A percentile compares a stretch with the other conserved stretches of the same genome.
Conservation (phyloP, 2,888 invertebrate species). For the Drosophila neoperkinsi region DNA sequence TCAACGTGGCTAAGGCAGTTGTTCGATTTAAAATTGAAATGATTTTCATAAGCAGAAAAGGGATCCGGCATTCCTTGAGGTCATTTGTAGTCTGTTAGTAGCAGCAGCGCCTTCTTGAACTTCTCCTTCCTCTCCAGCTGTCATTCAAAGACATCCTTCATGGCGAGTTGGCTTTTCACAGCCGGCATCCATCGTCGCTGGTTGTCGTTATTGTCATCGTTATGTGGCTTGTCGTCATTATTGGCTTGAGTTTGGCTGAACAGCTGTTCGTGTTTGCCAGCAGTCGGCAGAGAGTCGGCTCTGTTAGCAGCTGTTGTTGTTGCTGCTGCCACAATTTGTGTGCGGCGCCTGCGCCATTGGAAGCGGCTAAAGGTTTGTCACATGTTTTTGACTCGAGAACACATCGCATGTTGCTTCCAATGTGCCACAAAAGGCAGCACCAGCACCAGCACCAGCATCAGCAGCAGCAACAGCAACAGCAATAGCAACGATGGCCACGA, state of each 20-base stretch:
- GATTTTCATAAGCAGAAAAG: background rate
- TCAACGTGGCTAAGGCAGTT: background rate
- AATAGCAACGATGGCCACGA: slow-evolving; percentile 31
- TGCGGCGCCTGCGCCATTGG: slow-evolving; percentile 69
- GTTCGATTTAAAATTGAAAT: background rate
- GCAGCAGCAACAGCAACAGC: slow-evolving; percentile 25
- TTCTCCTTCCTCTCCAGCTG: background rate
- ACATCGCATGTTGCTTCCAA: slow-evolving; percentile 69
- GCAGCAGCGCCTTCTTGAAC: background rate
- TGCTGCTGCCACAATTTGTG: slow-evolving; percentile 9
- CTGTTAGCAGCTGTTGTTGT: slow-evolving; percentile 69
- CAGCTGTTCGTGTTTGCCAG: slow-evolving; percentile 56
- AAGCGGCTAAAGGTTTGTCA: slow-evolving; percentile 63
- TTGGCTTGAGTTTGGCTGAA: slow-evolving; percentile 21
- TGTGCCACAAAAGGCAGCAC: slow-evolving; percentile 69
- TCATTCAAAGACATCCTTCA: background rate
- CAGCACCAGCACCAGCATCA: slow-evolving; percentile 27
- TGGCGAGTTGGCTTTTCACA: background rate
- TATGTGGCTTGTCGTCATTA: slow-evolving; percentile 12
- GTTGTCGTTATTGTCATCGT: slow-evolving; percentile 16
- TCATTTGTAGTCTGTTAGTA: background rate
- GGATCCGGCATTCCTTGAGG: background rate
- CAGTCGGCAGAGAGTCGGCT: slow-evolving; percentile 43
- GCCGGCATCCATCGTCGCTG: slow-evolving; percentile 24
- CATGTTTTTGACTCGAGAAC: slow-evolving; percentile 59